These are phyloP conservation scores for Hirundo rustica DNA, from an alignment of 2,797 vertebrate species.

Conservation along the genomic window DNA sequence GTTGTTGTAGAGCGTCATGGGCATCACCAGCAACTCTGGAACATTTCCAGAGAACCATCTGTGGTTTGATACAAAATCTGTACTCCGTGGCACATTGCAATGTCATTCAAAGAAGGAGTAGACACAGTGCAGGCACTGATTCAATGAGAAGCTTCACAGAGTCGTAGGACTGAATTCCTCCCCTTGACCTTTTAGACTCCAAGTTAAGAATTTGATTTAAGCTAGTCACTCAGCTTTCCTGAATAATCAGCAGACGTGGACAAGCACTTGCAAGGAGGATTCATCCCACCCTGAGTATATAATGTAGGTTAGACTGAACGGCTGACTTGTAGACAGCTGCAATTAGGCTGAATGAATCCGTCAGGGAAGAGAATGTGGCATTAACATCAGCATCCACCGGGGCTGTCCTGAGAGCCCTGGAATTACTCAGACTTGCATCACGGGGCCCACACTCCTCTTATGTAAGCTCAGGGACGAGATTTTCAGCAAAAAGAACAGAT, in stretches of 20 bases:
- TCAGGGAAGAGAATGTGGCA: constrained; percentile 35
- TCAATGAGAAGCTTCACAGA: neutral
- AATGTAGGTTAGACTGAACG: neutral
- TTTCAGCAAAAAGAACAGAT: neutral
- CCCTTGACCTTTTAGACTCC: neutral
- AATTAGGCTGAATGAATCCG: neutral
- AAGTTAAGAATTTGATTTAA: neutral
- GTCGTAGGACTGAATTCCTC: constrained; percentile 17
- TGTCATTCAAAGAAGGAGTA: constrained; percentile 1
- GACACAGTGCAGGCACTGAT: neutral
- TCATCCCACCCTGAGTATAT: neutral
- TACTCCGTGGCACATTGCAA: neutral
- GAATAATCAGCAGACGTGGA: neutral
- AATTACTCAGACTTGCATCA: neutral
- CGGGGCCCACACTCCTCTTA: neutral
- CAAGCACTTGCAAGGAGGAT: neutral
- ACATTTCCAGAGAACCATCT: constrained; percentile 21
- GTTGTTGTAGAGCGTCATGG: neutral
- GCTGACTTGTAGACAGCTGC: constrained; percentile 35
- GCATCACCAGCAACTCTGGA: constrained; percentile 20
- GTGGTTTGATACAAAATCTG: constrained; percentile 34
- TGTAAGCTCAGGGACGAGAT: neutral
- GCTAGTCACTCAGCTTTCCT: neutral
- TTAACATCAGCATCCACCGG: neutral
- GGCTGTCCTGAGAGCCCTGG: neutral